Evolutionary conservation across 2,113 vertebrate genomes (phyloP), one percentile per base, ranked within the genome.

Genomic region (Semicossyphus pulcher): DNA sequence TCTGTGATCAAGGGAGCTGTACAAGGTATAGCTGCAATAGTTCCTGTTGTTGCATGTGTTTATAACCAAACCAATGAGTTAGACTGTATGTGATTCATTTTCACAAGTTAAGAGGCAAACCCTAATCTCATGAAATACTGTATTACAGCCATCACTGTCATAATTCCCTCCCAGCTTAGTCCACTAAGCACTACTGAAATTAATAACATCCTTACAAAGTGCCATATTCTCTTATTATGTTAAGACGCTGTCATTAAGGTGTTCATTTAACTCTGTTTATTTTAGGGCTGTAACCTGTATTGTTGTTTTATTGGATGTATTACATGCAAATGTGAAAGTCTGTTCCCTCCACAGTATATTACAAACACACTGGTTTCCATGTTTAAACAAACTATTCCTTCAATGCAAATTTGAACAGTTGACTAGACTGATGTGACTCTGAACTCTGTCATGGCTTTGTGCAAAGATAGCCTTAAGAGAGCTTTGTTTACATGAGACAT

Each of bases 1-100:
- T 56, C 53, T 58, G 97, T 97, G 60, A 91, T 97, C 77, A 96
- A 95, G 83, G 95, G 97, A 32, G 94, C 98, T 39, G 94, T 98
- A 21, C 88, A 95, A 94, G 96, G 98, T 99, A 87, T 28, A 78
- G 7, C 14, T 51, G 45, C 54, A 36, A 5, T 12, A 28, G 5
- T n/a, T 28, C 11, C 12, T 49, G 21, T 65, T 51, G 25, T 41
- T 70, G 8, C 41, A 12, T 48, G 10, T 25, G 4, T 39, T 18
- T 2, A 16, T 14, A 53, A 6, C 9, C 4, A 11, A 25, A 14
- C 15, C 16, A 14, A 28, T 7, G 10, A 10, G 10, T 23, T 12
- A 29, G 3, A 14, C 5, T 3, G 10, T n/a, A 20, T 25, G 4
- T 23, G 5, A 51, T 8, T 60, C 0, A 32, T 51, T 63, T 47